Evolutionary conservation across 2,888 invertebrate species (phyloP), one percentile per base, ranked within the genome.

Genomic region (Thyatira batis): DNA sequence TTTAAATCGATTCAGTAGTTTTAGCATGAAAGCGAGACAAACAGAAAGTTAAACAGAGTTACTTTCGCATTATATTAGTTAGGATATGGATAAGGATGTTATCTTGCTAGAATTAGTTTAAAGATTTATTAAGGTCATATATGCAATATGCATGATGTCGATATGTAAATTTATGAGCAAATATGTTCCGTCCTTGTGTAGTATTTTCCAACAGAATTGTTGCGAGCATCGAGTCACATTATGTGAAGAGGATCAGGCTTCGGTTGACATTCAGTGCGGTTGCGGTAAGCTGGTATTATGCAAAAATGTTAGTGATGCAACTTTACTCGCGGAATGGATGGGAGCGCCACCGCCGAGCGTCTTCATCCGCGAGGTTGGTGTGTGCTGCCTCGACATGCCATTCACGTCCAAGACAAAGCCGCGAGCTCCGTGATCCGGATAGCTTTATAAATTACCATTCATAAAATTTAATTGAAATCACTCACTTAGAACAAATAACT

Each of bases 201-300:
- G n/a, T n/a, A n/a, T n/a, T 30, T n/a, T 11, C n/a, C 11, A n/a
- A 33, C 1, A 33, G 13, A 33, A 33, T n/a, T 39, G 13, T 17
- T n/a, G 39, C 17, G 17, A 46, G 25, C 27, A 25, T 25, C 25
- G 25, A 17, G 60, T 61, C 59, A 60, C 65, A 57, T 63, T 63
- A 61, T 67, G 65, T 71, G 71, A 73, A 67, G 71, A 75, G 74
- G 74, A 76, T 76, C 74, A 67, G 72, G 69, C 79, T 81, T 82
- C 80, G 71, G 80, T 82, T 87, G 86, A 84, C 86, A 89, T 87
- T 86, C 82, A 83, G 71, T 68, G 69, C 66, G 67, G 71, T 74
- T 77, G 84, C 82, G 84, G 83, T 84, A 79, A 80, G 72, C 72
- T 57, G 59, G 77, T 77, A 80, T 87, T 85, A 86, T 85, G 87